Evolutionary conservation across 2,888 invertebrate genomes (phyloP).

Genomic region (Dichetophora obliterata): DNA sequence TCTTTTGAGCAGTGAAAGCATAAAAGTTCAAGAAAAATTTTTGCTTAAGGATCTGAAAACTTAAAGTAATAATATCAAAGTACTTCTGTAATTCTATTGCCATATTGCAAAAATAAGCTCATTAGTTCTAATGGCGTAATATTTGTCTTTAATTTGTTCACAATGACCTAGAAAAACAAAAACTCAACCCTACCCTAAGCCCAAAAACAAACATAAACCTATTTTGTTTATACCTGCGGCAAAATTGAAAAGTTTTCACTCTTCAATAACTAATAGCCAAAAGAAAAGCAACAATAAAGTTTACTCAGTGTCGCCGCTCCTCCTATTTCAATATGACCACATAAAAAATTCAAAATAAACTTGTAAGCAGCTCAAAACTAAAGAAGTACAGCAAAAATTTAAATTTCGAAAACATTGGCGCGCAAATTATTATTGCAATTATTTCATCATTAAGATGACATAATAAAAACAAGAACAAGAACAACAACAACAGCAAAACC

Average conservation of each 20-base stretch:
- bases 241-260: background rate
- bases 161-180: background rate
- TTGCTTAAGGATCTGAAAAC: too few species aligned
- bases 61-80: too few species aligned
- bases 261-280: background rate
- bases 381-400: background rate
- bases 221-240: background rate
- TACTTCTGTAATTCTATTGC: too few species aligned
- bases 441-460: constrained; percentile 41
- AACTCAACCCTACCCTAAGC: too few species aligned
- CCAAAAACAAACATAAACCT: background rate
- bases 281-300: background rate
- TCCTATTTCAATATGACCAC: background rate
- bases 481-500: background rate
- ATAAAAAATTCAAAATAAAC: constrained; percentile 2
- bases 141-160: background rate
- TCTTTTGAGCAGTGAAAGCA: too few species aligned
- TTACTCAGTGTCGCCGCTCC: background rate
- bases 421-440: constrained; percentile 37
- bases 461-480: constrained; percentile 42
- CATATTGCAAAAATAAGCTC: background rate
- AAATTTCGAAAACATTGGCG: background rate
- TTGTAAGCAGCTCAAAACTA: background rate
- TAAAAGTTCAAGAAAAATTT: too few species aligned
- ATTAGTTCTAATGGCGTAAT: background rate